These are phyloP conservation scores for Dipodomys ordii DNA, from an alignment of 2,113 vertebrate genomes.

Conservation along the genomic window DNA sequence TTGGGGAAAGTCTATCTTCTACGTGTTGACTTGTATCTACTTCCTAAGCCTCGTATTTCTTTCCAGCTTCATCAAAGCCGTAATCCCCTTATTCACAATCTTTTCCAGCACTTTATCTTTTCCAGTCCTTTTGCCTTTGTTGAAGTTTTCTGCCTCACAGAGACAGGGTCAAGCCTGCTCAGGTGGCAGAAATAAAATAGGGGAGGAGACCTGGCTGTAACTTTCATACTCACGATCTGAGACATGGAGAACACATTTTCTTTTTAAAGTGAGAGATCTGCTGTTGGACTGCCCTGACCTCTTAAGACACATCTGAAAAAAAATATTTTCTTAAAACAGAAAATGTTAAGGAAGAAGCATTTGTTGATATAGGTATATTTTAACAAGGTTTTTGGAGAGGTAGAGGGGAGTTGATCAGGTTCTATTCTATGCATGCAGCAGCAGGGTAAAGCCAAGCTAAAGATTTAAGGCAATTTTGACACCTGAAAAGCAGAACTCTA, in stretches of 20 bases:
- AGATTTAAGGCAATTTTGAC: conserved; percentile 89
- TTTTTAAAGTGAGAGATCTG: conserved; percentile 16
- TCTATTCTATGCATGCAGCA: conserved; percentile 77
- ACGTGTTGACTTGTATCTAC: conserved; percentile 71
- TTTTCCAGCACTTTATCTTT: conserved; percentile 71
- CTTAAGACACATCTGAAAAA: conserved; percentile 49
- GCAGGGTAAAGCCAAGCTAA: conserved; percentile 84
- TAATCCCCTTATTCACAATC: conserved; percentile 66
- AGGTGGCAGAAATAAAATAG: conserved; percentile 57
- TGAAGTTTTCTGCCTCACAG: conserved; percentile 69
- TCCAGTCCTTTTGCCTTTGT: conserved; percentile 64
- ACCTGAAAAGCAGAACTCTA: conserved; percentile 83
- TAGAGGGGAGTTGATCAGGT: conserved; percentile 70
- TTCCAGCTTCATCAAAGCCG: conserved; percentile 74
- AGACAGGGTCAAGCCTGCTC: conserved; percentile 66
- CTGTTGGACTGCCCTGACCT: conserved; percentile 27
- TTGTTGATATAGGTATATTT: conserved; percentile 80
- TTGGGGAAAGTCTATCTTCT: conserved; percentile 52
- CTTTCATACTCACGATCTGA: conserved; percentile 48
- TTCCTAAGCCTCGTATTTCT: conserved; percentile 69
- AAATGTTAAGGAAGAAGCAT: conserved; percentile 65
- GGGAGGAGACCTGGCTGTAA: conserved; percentile 26
- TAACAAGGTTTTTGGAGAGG: conserved; percentile 72
- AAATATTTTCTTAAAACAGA: conserved; percentile 50
- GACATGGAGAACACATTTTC: not conserved